Base-by-base conservation (phyloP, 2,888 invertebrate species). In the Yponomeuta cagnagella region DNA sequence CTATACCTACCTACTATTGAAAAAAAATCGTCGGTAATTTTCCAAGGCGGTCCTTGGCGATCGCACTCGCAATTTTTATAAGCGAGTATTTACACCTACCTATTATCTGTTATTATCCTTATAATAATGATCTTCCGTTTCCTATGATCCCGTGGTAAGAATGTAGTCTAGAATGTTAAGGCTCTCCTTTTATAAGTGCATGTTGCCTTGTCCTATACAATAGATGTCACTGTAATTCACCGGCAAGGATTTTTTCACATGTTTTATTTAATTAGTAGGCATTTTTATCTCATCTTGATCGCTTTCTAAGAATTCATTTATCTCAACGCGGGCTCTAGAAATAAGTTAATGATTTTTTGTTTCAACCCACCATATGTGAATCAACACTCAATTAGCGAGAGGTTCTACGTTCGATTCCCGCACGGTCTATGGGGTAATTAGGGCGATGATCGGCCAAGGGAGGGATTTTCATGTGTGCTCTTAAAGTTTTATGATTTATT, bases 401-500 rank as follows among this genome's bases (percentile, higher is more conserved):
- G 74, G 73, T 70, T 77, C 68, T 78, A 73, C 75, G 79, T 79
- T 83, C 79, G 80, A 83, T 81, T 77, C 79, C 77, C 80, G 76
- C 48, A 75, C 77, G 82, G 80, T 79, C 77, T 84, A 85, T 84
- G 79, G 83, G 78, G 80, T 86, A 82, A 88, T 90, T 87, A 89
- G 48, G 12, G 86, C 84, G 88, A 90, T 89, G 88, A 89, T 86
- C 86, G 85, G 83, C 80, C 76, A 75, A 73, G 76, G 73, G 75
- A 75, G 81, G 79, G 82, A 81, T 84, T 85, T 82, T 85, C 84
- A 82, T 83, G 85, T 84, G 83, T 81, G 83, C 79, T 80, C 43
- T 75, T 78, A 81, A 89, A 90, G 79, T 89, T 70, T 89, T 89
- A 81, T 90, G 89, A 90, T 90, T 90, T 90, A 90, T 88, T 88